Base-by-base conservation (phyloP, 2,113 vertebrate species). In the Grallaria varia region DNA sequence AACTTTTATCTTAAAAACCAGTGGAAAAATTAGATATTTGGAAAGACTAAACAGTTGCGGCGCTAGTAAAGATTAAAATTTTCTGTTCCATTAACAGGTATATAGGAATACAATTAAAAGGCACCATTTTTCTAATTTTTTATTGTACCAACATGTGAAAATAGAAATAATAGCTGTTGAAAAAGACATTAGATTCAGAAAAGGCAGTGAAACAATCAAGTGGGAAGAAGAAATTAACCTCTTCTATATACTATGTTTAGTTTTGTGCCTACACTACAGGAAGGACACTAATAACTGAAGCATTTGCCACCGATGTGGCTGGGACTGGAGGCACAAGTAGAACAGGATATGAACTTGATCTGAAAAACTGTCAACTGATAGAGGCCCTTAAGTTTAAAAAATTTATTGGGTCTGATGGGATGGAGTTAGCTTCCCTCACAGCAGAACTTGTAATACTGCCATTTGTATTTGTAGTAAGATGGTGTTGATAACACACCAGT, bases 241-340 rank as follows among this genome's bases (percentile, higher is more conserved):
- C 30, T 47, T 83, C 39, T 45, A 40, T 21, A 27, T 59, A 42
- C 24, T n/a, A 6, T 49, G n/a, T 37, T 13, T 33, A 20, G 17
- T 58, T 85, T 87, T 44, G 9, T 62, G 10, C 9, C 10, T 53
- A 30, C 12, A 37, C 9, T 11, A 68, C 6, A 35, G 13, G 6
- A 47, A 35, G 60, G n/a, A 33, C 8, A 31, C 23, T 25, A 31
- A 31, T 40, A 53, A 60, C 24, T 28, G 64, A 69, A 84, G 8
- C 0, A 1, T 50, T 42, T 12, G 15, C 23, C 42, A 60, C 21
- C 0, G 1, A 27, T 39, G 14, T 58, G 27, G 22, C 39, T 2
- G 2, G 16, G 10, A 4, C 30, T 45, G 12, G 50, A 50, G 14
- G 14, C 2, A 59, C 7, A 25, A 39, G 27, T 21, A 33, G 4